Evolutionary conservation across 1,140 invertebrate genomes (phyloP).

Genomic region (Matsumurasca onukii): DNA sequence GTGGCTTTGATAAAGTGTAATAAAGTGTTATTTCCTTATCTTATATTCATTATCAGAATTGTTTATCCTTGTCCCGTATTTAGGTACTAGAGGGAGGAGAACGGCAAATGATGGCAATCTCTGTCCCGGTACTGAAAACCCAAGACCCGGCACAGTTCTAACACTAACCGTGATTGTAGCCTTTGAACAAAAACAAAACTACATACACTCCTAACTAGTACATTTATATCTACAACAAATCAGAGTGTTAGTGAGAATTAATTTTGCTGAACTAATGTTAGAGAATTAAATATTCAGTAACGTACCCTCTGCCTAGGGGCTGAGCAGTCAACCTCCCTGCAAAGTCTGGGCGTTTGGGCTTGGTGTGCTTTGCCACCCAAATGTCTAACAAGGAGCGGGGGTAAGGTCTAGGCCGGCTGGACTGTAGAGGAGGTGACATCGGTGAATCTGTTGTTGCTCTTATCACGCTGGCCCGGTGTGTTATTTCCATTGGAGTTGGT

Average conservation of each 20-base stretch:
- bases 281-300: constrained; percentile 17
- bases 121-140: too few species aligned
- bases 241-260: background rate
- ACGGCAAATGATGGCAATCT: too few species aligned
- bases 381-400: constrained; percentile 63
- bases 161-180: too few species aligned
- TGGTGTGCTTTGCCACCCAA: constrained; percentile 53
- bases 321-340: constrained; percentile 66
- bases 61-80: too few species aligned
- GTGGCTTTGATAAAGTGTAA: too few species aligned
- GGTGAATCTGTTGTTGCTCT: constrained; percentile 79
- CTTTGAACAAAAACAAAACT: background rate
- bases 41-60: too few species aligned
- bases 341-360: constrained; percentile 68
- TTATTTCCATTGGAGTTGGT: constrained; percentile 33
- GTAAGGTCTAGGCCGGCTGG: constrained; percentile 34
- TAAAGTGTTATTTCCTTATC: too few species aligned
- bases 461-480: constrained; percentile 65
- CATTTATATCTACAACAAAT: background rate
- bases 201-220: background rate
- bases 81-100: too few species aligned
- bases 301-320: constrained; percentile 32
- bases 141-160: too few species aligned
- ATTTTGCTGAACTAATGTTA: background rate
- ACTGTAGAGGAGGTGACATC: constrained; percentile 63